These are phyloP conservation scores for Aradus depressus DNA, from an alignment of 2,888 invertebrate genomes.

Conservation along the genomic window DNA sequence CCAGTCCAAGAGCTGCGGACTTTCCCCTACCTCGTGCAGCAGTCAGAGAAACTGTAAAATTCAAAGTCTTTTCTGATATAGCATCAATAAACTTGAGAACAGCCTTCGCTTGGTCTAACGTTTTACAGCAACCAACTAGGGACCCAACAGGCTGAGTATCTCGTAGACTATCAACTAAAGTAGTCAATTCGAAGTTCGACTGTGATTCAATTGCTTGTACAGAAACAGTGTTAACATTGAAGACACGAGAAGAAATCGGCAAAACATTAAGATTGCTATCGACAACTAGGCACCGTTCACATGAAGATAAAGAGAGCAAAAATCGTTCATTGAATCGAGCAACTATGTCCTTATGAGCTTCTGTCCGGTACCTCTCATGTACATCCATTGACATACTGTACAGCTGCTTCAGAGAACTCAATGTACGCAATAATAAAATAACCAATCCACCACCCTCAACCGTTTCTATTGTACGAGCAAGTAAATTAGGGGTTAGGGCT, in stretches of 20 bases:
- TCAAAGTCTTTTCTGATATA: constrained; percentile 78
- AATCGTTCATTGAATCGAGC: constrained; percentile 83
- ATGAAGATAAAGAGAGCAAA: constrained; percentile 75
- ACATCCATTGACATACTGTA: constrained; percentile 98
- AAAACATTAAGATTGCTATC: constrained; percentile 87
- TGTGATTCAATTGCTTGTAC: constrained; percentile 40
- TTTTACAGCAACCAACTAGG: constrained; percentile 78
- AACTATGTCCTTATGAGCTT: constrained; percentile 82
- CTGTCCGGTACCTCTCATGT: constrained; percentile 88
- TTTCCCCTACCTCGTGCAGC: constrained; percentile 96
- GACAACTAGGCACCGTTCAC: constrained; percentile 79
- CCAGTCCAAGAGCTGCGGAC: constrained; percentile 90
- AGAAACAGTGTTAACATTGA: constrained; percentile 51
- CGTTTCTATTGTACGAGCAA: constrained; percentile 94
- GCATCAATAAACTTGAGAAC: constrained; percentile 88
- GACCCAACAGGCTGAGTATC: constrained; percentile 89
- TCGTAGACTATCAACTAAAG: constrained; percentile 54
- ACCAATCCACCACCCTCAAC: constrained; percentile 95
- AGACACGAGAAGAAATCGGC: constrained; percentile 81
- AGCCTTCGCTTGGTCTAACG: constrained; percentile 78
- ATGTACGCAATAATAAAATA: constrained; percentile 71
- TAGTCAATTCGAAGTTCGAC: constrained; percentile 51
- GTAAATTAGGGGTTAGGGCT: constrained; percentile 89
- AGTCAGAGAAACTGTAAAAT: constrained; percentile 87
- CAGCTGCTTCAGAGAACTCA: constrained; percentile 82